phyloP scores from a whole-genome alignment of 2,797 vertebrate genomes.

The Avahi laniger region DNA sequence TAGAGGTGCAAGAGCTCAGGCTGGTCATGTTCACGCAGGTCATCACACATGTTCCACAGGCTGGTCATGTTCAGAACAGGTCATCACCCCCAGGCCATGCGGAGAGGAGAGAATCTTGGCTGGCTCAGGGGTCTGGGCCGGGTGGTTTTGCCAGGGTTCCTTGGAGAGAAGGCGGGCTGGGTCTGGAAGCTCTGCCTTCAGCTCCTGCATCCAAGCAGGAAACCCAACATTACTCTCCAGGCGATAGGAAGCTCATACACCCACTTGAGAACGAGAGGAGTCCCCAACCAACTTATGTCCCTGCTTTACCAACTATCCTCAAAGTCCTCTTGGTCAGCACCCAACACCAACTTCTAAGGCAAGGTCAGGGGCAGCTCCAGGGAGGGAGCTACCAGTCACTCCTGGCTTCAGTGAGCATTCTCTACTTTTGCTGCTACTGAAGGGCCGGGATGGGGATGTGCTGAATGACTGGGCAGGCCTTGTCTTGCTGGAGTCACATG shows the following conservation, averaged over 20 bases:
- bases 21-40: not conserved
- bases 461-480: not conserved
- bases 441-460: not conserved
- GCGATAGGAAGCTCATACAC: not conserved
- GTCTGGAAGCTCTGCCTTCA: not conserved
- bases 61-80: not conserved
- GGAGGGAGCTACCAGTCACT: not conserved
- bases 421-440: not conserved
- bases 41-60: not conserved
- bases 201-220: not conserved
- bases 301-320: not conserved
- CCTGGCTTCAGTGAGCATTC: not conserved
- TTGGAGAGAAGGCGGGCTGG: not conserved
- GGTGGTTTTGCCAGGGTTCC: not conserved
- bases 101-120: not conserved
- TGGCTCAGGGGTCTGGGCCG: not conserved
- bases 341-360: not conserved
- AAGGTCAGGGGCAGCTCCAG: not conserved
- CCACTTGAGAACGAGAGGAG: not conserved
- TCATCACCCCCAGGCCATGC: not conserved
- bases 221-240: not conserved
- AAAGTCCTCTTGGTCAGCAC: not conserved
- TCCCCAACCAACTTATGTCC: not conserved
- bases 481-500: not conserved
- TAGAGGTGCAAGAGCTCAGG: not conserved